Conservation (phyloP, 2,797 vertebrate species). For the Betta splendens region DNA sequence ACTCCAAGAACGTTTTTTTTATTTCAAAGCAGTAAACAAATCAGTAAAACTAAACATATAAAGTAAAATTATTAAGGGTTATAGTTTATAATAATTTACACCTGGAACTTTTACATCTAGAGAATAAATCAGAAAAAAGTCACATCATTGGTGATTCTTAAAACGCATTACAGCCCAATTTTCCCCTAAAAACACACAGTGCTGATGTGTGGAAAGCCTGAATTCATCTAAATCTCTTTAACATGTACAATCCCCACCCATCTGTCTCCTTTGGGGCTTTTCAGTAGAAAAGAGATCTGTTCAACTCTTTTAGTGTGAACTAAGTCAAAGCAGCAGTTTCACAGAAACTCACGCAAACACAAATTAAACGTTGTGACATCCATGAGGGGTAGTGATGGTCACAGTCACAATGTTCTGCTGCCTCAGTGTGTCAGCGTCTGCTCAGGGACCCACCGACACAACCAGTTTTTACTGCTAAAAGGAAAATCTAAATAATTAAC, state of each 20-base stretch:
- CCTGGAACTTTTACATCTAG: too few species aligned
- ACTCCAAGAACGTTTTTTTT: neutral
- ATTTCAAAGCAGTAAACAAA: neutral
- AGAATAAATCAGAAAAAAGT: too few species aligned
- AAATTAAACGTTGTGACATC: too few species aligned
- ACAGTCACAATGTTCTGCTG: conserved; percentile 1
- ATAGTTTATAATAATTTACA: neutral
- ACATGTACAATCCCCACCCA: neutral
- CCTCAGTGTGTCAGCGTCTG: conserved; percentile 65
- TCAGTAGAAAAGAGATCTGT: too few species aligned
- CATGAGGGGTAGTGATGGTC: neutral
- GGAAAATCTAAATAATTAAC: too few species aligned
- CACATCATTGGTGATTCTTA: too few species aligned
- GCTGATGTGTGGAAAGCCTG: too few species aligned
- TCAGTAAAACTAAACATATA: neutral
- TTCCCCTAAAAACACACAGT: too few species aligned
- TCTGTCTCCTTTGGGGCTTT: neutral
- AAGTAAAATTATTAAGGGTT: neutral
- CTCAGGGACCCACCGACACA: conserved; percentile 28
- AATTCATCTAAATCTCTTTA: too few species aligned
- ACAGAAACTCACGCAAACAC: too few species aligned
- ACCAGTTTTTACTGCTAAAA: too few species aligned
- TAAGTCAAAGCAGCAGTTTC: conserved; percentile 14
- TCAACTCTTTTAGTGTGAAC: neutral
- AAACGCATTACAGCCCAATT: too few species aligned